Conservation (phyloP, 2,113 vertebrate genomes). For the Galemys pyrenaicus region DNA sequence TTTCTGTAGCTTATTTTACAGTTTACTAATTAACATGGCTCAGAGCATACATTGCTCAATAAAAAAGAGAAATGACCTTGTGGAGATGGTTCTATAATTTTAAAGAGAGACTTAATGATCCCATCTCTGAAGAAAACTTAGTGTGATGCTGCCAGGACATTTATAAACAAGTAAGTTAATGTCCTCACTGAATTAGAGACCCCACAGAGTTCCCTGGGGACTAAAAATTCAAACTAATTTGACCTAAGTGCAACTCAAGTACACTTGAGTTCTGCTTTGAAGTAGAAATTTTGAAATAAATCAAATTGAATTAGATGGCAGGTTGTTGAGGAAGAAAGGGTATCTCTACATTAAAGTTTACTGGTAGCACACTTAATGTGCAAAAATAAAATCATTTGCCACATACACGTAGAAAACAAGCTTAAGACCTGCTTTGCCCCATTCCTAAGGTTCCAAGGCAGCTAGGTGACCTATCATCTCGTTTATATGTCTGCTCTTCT, state of each 20-base stretch:
- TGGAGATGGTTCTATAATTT: slow-evolving; percentile 5
- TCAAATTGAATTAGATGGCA: background rate
- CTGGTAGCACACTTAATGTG: background rate
- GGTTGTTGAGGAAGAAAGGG: background rate
- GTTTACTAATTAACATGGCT: slow-evolving; percentile 26
- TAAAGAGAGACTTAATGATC: slow-evolving; percentile 50
- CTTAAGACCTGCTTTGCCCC: background rate
- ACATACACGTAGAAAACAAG: background rate
- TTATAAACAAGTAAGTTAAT: slow-evolving; percentile 13
- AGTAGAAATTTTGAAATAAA: background rate
- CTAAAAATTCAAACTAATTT: slow-evolving; percentile 40
- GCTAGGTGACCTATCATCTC: background rate
- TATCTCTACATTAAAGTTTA: background rate
- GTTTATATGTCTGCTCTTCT: background rate
- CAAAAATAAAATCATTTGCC: background rate
- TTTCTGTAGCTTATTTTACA: slow-evolving; percentile 26
- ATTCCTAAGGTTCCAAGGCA: background rate
- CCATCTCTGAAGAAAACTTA: slow-evolving; percentile 29
- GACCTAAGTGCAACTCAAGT: background rate
- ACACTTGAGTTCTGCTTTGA: background rate
- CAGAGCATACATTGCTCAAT: background rate
- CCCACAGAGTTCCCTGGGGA: background rate
- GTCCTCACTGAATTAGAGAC: slow-evolving; percentile 35
- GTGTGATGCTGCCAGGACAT: background rate
- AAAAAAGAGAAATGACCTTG: slow-evolving; percentile 24